Evolutionary conservation across 2,797 vertebrate genomes (phyloP).

Genomic region (Craterocephalus amniculus): DNA sequence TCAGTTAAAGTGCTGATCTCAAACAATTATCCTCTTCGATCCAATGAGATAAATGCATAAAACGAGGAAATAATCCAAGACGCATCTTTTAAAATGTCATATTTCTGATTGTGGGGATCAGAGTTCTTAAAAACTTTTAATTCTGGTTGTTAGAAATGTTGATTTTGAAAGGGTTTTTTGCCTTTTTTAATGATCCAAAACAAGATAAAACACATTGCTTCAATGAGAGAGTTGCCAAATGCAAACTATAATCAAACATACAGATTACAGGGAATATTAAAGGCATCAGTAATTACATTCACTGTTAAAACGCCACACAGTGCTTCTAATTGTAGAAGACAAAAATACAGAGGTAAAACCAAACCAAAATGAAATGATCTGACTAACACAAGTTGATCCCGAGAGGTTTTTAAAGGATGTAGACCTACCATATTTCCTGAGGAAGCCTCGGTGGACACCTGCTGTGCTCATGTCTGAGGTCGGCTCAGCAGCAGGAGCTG

Average conservation of each 20-base stretch:
- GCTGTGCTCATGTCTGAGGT: slow-evolving; percentile 76
- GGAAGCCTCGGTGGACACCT: slow-evolving; percentile 83
- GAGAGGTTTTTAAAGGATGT: neutral
- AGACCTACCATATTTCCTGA: slow-evolving; percentile 85
- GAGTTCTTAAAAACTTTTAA: no score
- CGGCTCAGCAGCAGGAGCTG: slow-evolving; percentile 46
- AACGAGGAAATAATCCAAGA: no score
- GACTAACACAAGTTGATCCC: neutral
- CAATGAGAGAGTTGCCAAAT: neutral
- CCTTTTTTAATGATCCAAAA: no score
- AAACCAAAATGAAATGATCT: no score
- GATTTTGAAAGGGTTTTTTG: no score
- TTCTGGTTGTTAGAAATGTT: no score
- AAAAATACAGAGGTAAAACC: no score
- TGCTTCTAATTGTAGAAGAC: no score
- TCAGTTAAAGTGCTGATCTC: slow-evolving; percentile 21
- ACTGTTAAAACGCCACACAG: neutral
- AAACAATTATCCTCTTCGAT: neutral
- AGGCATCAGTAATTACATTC: neutral
- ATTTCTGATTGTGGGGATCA: no score
- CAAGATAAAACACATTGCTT: no score
- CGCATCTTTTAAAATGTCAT: no score
- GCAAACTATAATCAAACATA: neutral
- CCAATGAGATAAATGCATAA: neutral
- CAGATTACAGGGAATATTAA: neutral